Conservation (phyloP, 2,113 vertebrate species). For the Loxodonta africana region DNA sequence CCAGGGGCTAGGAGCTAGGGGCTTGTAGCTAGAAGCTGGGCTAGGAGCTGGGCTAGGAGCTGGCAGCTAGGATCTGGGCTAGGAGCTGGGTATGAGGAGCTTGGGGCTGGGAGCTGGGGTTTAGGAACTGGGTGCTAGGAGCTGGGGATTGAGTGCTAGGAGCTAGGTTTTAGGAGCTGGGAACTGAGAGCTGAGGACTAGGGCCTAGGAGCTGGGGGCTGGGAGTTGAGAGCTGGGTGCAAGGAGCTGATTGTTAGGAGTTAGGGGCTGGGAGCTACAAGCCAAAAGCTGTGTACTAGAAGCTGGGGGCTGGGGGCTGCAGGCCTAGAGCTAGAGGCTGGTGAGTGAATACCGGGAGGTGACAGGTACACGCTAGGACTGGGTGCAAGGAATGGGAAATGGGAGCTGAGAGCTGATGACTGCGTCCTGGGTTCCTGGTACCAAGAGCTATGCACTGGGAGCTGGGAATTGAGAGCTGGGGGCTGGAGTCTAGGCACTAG, state of each 20-base stretch:
- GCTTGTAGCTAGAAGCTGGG: neutral
- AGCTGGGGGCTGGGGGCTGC: neutral
- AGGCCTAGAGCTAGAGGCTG: neutral
- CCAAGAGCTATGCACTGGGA: neutral
- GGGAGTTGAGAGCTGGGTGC: neutral
- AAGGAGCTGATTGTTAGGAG: too few species aligned
- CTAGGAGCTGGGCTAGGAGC: neutral
- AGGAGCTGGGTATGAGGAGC: neutral
- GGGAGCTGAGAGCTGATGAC: too few species aligned
- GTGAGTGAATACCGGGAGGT: too few species aligned
- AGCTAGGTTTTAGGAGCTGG: neutral
- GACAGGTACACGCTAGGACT: too few species aligned
- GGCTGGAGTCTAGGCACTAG: too few species aligned
- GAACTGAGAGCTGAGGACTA: neutral
- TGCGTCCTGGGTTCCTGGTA: neutral
- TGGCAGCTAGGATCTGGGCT: neutral
- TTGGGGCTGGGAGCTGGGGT: neutral
- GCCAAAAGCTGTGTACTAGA: neutral
- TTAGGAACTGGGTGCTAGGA: neutral
- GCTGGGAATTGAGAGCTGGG: neutral
- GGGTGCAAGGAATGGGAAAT: too few species aligned
- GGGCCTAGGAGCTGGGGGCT: neutral
- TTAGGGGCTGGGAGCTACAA: neutral
- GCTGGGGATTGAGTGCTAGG: neutral
- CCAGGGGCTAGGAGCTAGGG: neutral